These are phyloP conservation scores for Tympanuchus pallidicinctus DNA, from an alignment of 2,113 vertebrate species.

Conservation along the genomic window DNA sequence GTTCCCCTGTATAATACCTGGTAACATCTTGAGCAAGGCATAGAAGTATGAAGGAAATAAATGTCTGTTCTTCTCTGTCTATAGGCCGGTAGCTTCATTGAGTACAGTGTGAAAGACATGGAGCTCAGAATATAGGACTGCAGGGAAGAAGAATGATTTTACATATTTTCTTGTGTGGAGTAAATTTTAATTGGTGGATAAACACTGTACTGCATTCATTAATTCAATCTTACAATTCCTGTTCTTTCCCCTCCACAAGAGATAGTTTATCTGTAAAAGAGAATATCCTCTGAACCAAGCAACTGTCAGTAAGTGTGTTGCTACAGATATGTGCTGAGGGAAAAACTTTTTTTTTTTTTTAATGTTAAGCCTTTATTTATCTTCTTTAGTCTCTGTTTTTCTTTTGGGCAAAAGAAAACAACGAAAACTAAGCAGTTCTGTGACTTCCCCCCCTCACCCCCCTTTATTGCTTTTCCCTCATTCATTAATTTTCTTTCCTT, in stretches of 20 bases:
- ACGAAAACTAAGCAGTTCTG: neutral
- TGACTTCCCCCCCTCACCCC: neutral
- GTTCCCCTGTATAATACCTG: neutral
- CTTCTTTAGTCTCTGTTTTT: neutral
- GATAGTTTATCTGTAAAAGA: neutral
- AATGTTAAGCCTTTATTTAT: neutral
- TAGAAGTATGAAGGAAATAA: neutral
- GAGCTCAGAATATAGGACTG: neutral
- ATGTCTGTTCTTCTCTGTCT: neutral
- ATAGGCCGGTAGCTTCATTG: neutral
- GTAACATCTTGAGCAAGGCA: neutral
- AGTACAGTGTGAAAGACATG: neutral
- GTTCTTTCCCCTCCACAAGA: neutral
- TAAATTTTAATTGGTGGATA: neutral
- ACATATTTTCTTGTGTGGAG: neutral
- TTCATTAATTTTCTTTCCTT: constrained; percentile 14
- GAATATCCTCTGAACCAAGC: neutral
- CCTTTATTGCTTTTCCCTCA: neutral
- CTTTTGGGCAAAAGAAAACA: neutral
- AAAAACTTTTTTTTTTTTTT: neutral
- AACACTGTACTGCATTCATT: neutral
- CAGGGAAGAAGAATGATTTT: neutral
- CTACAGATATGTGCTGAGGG: neutral
- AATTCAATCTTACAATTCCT: neutral
- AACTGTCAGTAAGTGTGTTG: neutral